Conservation (phyloP, 2,113 vertebrate species). For the pig (Sus scrofa) region T2T-Sscrofa CM000830.6:91120501-91121000, state of each 20-base stretch:
- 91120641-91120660: background rate
- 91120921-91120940: background rate
- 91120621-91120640: background rate
- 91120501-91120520: too few species aligned
- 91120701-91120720: background rate
- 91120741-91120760: constrained; percentile 38
- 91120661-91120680: background rate
- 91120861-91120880: background rate
- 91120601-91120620: background rate
- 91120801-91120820: background rate
- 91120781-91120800: background rate
- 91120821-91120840: constrained; percentile 2
- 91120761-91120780: constrained; percentile 13
- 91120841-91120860: background rate
- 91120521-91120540: too few species aligned
- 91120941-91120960: background rate
- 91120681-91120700: background rate
- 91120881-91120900: background rate
- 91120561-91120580: too few species aligned
- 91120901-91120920: background rate
- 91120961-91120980: background rate
- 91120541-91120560: too few species aligned
- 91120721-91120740: constrained; percentile 11
- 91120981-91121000: background rate
- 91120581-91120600: background rate